Conservation (phyloP, 2,113 vertebrate species). For the Elanus axillaris region DNA sequence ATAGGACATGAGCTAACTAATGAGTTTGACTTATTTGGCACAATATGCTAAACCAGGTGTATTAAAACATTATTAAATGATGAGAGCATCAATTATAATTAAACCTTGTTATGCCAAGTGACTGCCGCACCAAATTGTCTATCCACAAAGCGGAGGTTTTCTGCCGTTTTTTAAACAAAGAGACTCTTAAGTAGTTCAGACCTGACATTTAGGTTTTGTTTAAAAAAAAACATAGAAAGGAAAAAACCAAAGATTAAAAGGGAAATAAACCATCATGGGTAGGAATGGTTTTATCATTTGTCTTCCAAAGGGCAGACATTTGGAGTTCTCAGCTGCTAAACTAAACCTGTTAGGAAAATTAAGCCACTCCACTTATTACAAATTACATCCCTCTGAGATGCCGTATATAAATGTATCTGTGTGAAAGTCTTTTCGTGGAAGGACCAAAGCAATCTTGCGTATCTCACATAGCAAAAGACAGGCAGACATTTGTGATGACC, state of each 20-base stretch:
- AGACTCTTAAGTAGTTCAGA: background rate
- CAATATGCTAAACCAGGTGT: background rate
- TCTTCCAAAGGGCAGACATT: background rate
- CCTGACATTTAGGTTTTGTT: background rate
- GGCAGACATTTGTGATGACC: background rate
- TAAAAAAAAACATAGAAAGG: background rate
- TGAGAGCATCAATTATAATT: conserved; percentile 20
- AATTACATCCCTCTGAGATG: background rate
- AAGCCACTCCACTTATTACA: background rate
- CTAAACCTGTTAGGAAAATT: background rate
- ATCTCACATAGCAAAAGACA: background rate
- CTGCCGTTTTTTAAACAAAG: background rate
- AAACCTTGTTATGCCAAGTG: background rate
- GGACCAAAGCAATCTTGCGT: background rate
- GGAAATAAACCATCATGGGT: background rate
- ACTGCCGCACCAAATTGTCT: background rate
- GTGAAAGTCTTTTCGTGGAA: background rate
- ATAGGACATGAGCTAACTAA: conserved; percentile 28
- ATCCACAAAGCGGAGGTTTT: background rate
- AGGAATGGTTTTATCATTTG: conserved; percentile 23
- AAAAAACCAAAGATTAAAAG: background rate
- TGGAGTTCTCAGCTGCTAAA: background rate
- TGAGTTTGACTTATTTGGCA: conserved; percentile 19
- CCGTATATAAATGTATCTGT: background rate
- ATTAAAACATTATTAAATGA: background rate